These are phyloP conservation scores for Dicyrtoma fusca DNA, from an alignment of 2,888 invertebrate species.

Conservation along the genomic window DNA sequence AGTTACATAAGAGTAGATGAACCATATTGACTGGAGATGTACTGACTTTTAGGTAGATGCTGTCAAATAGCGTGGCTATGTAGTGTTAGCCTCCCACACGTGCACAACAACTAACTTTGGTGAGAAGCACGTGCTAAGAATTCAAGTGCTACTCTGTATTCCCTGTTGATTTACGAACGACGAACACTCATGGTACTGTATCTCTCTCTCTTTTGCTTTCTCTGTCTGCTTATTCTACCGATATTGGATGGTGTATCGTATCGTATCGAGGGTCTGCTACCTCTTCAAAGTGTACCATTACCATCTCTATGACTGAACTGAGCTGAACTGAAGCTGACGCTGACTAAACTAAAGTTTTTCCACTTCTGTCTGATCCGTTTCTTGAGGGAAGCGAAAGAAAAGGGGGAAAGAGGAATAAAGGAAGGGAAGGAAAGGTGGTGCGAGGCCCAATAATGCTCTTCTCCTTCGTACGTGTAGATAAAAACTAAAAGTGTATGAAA, in stretches of 20 bases:
- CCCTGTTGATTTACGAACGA: slow-evolving; percentile 14
- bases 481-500: slow-evolving; percentile 16
- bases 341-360: slow-evolving; percentile 17
- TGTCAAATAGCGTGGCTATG: no score
- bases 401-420: neutral
- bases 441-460: no score
- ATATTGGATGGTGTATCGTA: neutral
- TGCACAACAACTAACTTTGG: slow-evolving; percentile 29
- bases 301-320: no score
- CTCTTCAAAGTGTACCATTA: no score
- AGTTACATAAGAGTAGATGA: no score
- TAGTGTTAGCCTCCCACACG: slow-evolving; percentile 9
- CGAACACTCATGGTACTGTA: neutral
- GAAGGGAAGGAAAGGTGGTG: neutral
- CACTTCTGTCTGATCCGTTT: no score
- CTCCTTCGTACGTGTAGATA: neutral
- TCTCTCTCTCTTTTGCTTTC: neutral
- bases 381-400: no score
- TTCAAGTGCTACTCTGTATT: slow-evolving; percentile 14
- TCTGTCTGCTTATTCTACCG: neutral
- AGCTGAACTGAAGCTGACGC: neutral
- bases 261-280: neutral
- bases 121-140: slow-evolving; percentile 28
- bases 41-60: no score
- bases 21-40: no score